Evolutionary conservation across 1,140 invertebrate species (phyloP).

Genomic region (Papilio machaon): DNA sequence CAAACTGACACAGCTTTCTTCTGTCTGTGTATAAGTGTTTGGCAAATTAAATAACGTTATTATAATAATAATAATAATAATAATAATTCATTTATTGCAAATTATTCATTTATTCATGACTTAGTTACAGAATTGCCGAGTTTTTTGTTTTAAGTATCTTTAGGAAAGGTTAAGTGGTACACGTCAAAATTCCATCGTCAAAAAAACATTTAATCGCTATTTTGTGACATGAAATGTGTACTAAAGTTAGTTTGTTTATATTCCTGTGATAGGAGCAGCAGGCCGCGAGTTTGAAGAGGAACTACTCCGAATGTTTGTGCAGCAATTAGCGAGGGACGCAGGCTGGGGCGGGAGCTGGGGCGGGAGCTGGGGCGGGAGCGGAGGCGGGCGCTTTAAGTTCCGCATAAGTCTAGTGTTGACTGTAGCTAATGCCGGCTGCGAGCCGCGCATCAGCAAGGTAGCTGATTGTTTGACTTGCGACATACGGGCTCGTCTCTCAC

Average conservation of each 20-base stretch:
- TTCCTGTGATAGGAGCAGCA: neutral
- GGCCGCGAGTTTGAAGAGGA: neutral
- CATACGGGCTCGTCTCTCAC: neutral
- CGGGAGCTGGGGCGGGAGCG: neutral
- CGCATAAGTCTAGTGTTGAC: neutral
- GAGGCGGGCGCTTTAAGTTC: neutral
- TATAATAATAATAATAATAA: too few relatives aligned
- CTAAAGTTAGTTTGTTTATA: neutral
- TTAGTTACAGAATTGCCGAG: neutral
- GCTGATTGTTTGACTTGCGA: neutral
- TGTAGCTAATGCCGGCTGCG: slow-evolving; percentile 7
- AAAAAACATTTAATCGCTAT: neutral
- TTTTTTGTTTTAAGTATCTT: neutral
- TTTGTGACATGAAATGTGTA: neutral
- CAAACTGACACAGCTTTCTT: neutral
- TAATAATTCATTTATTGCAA: too few relatives aligned
- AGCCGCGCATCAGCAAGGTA: neutral
- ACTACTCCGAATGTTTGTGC: neutral
- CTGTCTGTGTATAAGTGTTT: neutral
- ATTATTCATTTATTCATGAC: too few relatives aligned
- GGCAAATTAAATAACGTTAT: neutral
- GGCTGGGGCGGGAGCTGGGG: neutral
- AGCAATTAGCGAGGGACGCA: neutral
- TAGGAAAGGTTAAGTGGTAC: too few relatives aligned
- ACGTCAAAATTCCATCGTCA: neutral